These are phyloP conservation scores for Choristoneura fumiferana DNA, from an alignment of 1,140 invertebrate species.

Conservation along the genomic window DNA sequence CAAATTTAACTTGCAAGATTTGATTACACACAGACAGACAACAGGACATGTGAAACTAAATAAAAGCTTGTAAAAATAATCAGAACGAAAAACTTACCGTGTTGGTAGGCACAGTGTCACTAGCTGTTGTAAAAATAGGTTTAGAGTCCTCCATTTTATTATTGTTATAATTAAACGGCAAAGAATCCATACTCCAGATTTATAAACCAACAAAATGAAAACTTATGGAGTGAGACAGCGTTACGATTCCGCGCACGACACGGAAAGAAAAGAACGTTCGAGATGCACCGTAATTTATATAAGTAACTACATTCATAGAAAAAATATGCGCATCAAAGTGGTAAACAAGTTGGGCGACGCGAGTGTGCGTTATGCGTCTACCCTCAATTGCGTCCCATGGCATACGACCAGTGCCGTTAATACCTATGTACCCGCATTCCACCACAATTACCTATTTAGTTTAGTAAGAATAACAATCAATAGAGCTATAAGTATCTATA, in stretches of 20 bases:
- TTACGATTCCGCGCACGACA: constrained; percentile 1
- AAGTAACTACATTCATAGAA: background rate
- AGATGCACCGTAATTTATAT: constrained; percentile 5
- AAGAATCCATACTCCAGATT: constrained; percentile 33
- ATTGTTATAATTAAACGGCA: constrained; percentile 37
- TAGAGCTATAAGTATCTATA: too few relatives aligned
- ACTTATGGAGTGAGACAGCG: background rate
- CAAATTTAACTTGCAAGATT: too few relatives aligned
- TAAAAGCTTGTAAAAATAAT: too few relatives aligned
- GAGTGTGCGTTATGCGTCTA: background rate
- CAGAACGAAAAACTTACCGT: constrained; percentile 41
- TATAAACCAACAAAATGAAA: background rate
- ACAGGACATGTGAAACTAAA: too few relatives aligned
- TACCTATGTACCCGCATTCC: background rate
- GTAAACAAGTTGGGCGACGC: background rate
- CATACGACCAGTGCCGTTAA: background rate
- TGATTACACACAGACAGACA: too few relatives aligned
- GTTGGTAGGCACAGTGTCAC: constrained; percentile 42
- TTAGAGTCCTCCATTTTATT: constrained; percentile 42
- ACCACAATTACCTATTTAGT: background rate
- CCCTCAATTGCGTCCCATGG: background rate
- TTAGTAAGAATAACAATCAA: too few relatives aligned
- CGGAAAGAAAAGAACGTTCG: constrained; percentile 4
- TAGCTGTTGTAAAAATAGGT: constrained; percentile 47
- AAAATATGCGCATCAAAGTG: background rate